Conservation (phyloP, 1,140 invertebrate genomes). For the Sinonovacula constricta region DNA sequence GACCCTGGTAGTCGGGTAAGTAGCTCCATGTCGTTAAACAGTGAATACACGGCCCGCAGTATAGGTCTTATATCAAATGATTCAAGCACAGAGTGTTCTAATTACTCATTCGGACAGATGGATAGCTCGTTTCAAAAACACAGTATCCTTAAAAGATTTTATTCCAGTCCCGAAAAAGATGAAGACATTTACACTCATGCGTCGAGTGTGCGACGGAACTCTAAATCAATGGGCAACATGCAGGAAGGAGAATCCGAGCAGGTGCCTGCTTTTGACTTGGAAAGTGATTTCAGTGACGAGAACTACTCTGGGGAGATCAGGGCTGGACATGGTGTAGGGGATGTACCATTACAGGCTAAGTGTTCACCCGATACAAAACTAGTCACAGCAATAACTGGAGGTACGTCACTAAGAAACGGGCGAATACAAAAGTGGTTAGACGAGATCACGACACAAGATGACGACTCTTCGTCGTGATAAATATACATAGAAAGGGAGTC, state of each 20-base stretch:
- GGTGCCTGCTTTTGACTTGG: slow-evolving; percentile 40
- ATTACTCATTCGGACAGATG: slow-evolving; percentile 2
- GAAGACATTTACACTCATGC: slow-evolving; percentile 22
- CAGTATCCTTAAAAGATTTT: slow-evolving; percentile 42
- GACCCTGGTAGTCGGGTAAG: slow-evolving; percentile 38
- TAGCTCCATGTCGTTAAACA: slow-evolving; percentile 42
- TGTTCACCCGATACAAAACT: slow-evolving; percentile 5
- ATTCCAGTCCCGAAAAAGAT: slow-evolving; percentile 42
- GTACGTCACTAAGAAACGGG: slow-evolving; percentile 27
- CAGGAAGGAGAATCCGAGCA: slow-evolving; percentile 31
- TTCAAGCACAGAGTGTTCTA: slow-evolving; percentile 29
- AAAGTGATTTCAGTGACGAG: slow-evolving; percentile 24
- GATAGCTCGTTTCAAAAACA: slow-evolving; percentile 36
- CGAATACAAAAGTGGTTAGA: slow-evolving; percentile 43
- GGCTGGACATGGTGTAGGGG: not conserved
- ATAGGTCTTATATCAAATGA: slow-evolving; percentile 46
- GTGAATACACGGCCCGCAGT: slow-evolving; percentile 43
- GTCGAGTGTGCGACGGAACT: slow-evolving; percentile 29
- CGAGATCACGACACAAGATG: slow-evolving; percentile 29
- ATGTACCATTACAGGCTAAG: not conserved
- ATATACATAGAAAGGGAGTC: no score
- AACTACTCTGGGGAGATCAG: slow-evolving; percentile 12
- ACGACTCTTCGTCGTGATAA: no score
- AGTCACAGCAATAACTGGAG: slow-evolving; percentile 39
- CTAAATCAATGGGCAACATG: slow-evolving; percentile 48